A percentile compares a stretch with the other conserved stretches of the same genome.
phyloP scores from a whole-genome alignment of 1,140 invertebrate genomes.

The Eumaeus atala region DNA sequence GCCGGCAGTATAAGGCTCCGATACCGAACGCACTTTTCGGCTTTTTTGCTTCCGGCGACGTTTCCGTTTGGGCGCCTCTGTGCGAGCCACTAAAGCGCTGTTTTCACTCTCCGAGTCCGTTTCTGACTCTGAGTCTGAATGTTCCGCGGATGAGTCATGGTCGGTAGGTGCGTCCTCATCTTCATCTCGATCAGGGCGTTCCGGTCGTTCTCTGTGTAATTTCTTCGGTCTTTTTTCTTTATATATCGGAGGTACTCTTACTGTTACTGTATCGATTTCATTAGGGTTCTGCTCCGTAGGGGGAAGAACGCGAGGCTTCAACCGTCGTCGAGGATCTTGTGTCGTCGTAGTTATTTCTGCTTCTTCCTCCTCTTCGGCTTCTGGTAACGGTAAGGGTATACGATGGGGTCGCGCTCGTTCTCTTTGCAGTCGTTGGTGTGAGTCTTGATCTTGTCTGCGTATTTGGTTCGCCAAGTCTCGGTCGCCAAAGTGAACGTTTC shows the following conservation, averaged over 20 bases:
- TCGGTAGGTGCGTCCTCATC: constrained; percentile 25
- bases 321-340: constrained; percentile 50
- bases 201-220: constrained; percentile 42
- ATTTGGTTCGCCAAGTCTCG: constrained; percentile 41
- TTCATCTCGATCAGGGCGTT: constrained; percentile 39
- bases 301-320: constrained; percentile 60
- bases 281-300: constrained; percentile 68
- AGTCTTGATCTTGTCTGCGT: constrained; percentile 28
- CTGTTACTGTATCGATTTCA: constrained; percentile 69
- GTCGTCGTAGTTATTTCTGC: constrained; percentile 63
- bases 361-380: constrained; percentile 36
- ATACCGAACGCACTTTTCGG: constrained; percentile 34
- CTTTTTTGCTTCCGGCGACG: constrained; percentile 43
- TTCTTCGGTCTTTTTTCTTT: constrained; percentile 64
- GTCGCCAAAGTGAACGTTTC: constrained; percentile 61
- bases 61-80: constrained; percentile 41
- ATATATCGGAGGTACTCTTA: constrained; percentile 67
- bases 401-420: constrained; percentile 31
- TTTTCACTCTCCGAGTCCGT: constrained; percentile 43
- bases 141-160: constrained; percentile 20
- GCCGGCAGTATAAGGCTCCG: constrained; percentile 36
- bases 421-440: constrained; percentile 34
- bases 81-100: constrained; percentile 26
- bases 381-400: constrained; percentile 32
- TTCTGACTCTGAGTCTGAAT: constrained; percentile 35